phyloP scores from a whole-genome alignment of 2,888 invertebrate genomes.

The Xestobium rufovillosum region DNA sequence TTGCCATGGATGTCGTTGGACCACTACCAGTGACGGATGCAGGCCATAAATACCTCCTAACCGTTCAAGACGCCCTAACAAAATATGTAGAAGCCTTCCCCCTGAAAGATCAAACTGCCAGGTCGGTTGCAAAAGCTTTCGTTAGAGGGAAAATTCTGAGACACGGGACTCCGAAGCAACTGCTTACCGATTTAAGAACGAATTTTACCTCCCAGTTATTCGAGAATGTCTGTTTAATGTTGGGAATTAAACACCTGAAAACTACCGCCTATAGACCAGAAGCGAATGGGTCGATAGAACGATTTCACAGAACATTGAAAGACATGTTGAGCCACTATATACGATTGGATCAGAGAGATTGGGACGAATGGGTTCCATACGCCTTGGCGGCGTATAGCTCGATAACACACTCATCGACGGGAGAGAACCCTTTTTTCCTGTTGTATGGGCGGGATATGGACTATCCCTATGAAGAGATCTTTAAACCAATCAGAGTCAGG shows the following conservation, averaged over 20 bases:
- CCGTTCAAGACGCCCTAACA: no score
- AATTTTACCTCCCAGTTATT: no score
- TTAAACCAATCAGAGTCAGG: slow-evolving; percentile 15
- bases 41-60: no score
- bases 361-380: slow-evolving; percentile 28
- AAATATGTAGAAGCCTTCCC: no score
- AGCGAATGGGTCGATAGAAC: slow-evolving; percentile 27
- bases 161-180: no score
- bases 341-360: slow-evolving; percentile 24
- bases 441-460: slow-evolving; percentile 22
- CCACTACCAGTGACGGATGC: no score
- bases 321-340: slow-evolving; percentile 26
- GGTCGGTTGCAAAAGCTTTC: no score
- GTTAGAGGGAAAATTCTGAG: no score
- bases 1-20: no score
- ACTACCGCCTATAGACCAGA: slow-evolving; percentile 25
- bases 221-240: no score
- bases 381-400: slow-evolving; percentile 24
- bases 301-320: slow-evolving; percentile 26
- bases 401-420: slow-evolving; percentile 22
- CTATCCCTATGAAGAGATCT: slow-evolving; percentile 20
- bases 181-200: no score
- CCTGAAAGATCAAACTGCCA: no score
- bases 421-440: slow-evolving; percentile 23
- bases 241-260: slow-evolving; percentile 18